These are phyloP conservation scores for Theodoxus fluviatilis DNA, from an alignment of 2,888 invertebrate species.

Conservation along the genomic window DNA sequence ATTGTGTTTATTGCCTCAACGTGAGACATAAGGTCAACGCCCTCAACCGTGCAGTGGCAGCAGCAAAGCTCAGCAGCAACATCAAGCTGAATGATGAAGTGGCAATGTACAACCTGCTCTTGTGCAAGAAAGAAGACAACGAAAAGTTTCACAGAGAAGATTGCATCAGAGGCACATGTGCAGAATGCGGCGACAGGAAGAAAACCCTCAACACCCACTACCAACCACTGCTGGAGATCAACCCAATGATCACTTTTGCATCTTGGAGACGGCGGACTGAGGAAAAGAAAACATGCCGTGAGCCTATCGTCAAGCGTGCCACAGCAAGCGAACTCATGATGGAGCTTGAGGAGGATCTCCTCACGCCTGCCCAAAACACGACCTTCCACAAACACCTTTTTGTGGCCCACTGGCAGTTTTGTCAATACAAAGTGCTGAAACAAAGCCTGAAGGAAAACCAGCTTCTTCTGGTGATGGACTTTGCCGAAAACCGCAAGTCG, in stretches of 20 bases:
- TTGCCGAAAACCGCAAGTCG: slow-evolving; percentile 22
- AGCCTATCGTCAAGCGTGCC: no score
- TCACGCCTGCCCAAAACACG: neutral
- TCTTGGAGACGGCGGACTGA: neutral
- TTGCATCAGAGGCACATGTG: neutral
- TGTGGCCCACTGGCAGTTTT: slow-evolving; percentile 17
- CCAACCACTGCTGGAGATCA: neutral
- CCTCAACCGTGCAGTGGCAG: neutral
- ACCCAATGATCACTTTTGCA: neutral
- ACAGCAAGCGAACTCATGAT: neutral
- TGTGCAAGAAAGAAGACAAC: neutral
- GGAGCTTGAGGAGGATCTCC: neutral
- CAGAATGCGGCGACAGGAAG: neutral
- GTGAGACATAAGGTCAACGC: neutral
- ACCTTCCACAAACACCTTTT: neutral
- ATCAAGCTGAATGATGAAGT: neutral
- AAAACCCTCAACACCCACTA: neutral
- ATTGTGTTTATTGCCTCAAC: slow-evolving; percentile 17
- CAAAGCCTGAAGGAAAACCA: neutral
- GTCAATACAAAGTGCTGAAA: slow-evolving; percentile 1
- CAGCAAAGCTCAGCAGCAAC: neutral
- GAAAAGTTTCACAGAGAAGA: neutral
- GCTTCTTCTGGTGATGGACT: slow-evolving; percentile 18
- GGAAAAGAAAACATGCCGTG: neutral
- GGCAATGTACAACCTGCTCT: neutral